Base-by-base conservation (phyloP, 2,797 vertebrate genomes). In the Silurus aristotelis region DNA sequence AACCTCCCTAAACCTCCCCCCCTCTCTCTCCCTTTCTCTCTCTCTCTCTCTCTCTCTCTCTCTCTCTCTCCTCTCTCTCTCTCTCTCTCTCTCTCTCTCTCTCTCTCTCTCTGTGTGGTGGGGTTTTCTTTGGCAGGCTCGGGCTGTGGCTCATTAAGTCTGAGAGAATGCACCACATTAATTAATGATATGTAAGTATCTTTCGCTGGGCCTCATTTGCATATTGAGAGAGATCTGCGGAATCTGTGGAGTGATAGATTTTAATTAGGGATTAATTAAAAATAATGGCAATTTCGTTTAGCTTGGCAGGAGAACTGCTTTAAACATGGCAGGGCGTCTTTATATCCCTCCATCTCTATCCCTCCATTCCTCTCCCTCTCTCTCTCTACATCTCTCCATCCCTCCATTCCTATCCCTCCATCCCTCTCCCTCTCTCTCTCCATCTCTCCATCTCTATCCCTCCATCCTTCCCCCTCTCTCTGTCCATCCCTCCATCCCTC, bases 241-340 rank as follows among this genome's bases (percentile, higher is more conserved):
- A 98, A 99, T 99, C 97, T 98, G 97, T 95, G 96, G 97, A 98
- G 97, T 99, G 98, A 99, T 99, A 99, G 99, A 99, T 99, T 99
- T 99, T 99, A 99, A 99, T 99, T 99, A 99, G 97, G 97, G 97
- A 99, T 99, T 99, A 98, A 99, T 99, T 99, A 98, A 98, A 99
- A 99, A 99, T 99, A 99, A 99, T 99, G 97, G 97, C 96, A 97
- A 98, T 98, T 99, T 98, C 97, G 98, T 99, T 98, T 97, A 90
- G 97, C 96, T 96, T 98, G 97, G 98, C 97, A 98, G 97, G 97
- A 71, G 22, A 83, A 83, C 31, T 68, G 72, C 89, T 90, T 90
- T 90, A 87, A 86, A 91, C 90, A 83, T 83, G 81, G 68, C 43
- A 15, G 68, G 81, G 81, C 56, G 38, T 68, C 25, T 92, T n/a